Evolutionary conservation across 2,888 invertebrate species (phyloP).

Genomic region (Deroplatys truncata): DNA sequence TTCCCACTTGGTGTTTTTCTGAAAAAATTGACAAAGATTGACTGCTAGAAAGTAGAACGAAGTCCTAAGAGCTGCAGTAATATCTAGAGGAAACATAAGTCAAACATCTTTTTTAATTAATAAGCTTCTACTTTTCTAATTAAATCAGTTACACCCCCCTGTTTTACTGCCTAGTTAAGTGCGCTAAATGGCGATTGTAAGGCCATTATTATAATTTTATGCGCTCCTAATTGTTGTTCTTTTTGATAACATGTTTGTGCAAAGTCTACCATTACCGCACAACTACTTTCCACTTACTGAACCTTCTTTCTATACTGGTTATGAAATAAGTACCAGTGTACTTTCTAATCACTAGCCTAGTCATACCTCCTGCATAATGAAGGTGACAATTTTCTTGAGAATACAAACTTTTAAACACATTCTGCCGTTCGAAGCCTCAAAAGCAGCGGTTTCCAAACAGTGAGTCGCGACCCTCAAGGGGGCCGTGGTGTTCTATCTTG

Average conservation of each 20-base stretch:
- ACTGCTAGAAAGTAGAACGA: too few species aligned
- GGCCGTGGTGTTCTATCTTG: too few species aligned
- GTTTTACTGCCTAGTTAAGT: neutral
- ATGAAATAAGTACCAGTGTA: neutral
- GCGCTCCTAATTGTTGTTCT: neutral
- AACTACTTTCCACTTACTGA: neutral
- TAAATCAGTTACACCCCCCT: neutral
- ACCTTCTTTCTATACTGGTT: neutral
- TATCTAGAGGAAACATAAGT: too few species aligned
- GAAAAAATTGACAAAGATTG: too few species aligned
- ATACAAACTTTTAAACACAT: too few species aligned
- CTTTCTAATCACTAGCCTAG: neutral
- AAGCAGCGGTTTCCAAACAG: too few species aligned
- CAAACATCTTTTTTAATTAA: neutral
- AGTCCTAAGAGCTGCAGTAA: too few species aligned
- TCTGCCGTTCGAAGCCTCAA: too few species aligned
- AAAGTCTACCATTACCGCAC: neutral
- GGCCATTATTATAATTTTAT: neutral
- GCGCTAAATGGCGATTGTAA: neutral
- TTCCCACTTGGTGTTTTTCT: too few species aligned
- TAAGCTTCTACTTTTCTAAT: neutral
- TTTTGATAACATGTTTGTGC: neutral
- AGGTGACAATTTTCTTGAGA: too few species aligned
- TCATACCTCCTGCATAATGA: neutral
- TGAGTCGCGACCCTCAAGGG: too few species aligned